phyloP scores from a whole-genome alignment of 2,113 vertebrate species.

The Pithys albifrons region DNA sequence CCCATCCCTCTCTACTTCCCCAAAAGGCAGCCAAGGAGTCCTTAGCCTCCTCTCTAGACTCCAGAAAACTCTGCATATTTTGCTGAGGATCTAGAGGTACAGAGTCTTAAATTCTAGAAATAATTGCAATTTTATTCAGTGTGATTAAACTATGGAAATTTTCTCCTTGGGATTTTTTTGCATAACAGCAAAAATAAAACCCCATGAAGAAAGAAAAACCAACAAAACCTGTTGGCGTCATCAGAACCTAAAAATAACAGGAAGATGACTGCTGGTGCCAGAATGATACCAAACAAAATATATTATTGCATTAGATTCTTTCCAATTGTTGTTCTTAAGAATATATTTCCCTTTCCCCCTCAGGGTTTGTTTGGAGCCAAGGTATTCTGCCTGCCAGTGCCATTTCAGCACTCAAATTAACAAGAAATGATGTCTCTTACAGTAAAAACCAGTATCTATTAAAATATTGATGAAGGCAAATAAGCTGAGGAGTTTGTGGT shows the following conservation, averaged over 20 bases:
- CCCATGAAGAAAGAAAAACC: background rate
- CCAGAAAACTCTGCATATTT: background rate
- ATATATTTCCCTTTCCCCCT: slow-evolving; percentile 51
- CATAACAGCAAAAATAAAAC: background rate
- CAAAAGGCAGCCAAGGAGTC: background rate
- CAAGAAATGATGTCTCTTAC: slow-evolving; percentile 56
- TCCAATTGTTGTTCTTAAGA: slow-evolving; percentile 51
- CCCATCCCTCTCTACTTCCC: background rate
- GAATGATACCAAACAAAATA: slow-evolving; percentile 51
- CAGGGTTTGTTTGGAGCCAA: slow-evolving; percentile 46
- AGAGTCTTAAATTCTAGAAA: background rate
- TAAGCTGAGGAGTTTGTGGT: background rate
- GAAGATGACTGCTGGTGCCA: slow-evolving; percentile 49
- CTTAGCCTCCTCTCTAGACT: background rate
- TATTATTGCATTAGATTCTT: slow-evolving; percentile 57
- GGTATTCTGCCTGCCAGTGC: slow-evolving; percentile 44
- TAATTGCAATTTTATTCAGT: background rate
- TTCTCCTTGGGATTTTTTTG: slow-evolving; percentile 15
- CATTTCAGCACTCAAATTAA: slow-evolving; percentile 60
- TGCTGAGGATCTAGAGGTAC: background rate
- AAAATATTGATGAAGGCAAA: slow-evolving; percentile 30
- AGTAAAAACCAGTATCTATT: slow-evolving; percentile 46
- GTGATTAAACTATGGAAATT: slow-evolving; percentile 22
- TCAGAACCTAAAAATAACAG: slow-evolving; percentile 66
- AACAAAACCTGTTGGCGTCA: slow-evolving; percentile 54